Base-by-base conservation (phyloP, 2,113 vertebrate genomes). In the Ceratotherium simum region DNA sequence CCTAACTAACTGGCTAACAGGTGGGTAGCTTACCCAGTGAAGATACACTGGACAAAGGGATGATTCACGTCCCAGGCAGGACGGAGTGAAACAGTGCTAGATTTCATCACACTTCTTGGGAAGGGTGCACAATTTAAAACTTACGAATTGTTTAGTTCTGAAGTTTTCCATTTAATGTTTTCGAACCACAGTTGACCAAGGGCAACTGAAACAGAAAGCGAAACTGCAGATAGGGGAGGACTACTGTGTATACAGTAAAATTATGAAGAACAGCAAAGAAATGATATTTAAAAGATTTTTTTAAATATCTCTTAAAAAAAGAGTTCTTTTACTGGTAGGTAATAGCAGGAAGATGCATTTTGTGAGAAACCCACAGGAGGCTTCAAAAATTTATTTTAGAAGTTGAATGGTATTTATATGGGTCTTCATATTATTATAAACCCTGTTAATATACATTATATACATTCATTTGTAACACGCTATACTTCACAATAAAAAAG, bases 361-460 rank as follows among this genome's bases (percentile, higher is more conserved):
- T 62, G 27, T 6, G 17, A 93, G 62, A 90, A 65, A 86, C 2
- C 3, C 16, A 62, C 25, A 70, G 48, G 48, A 91, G 2, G 62
- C 4, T 69, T 46, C 58, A 80, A 84, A 70, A 31, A 90, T 80
- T 69, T 70, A 58, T 81, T 91, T 93, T 83, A 85, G 82, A 96
- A 92, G 27, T 8, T 51, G 31, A 69, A 76, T 42, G 0, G 64
- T n/a, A 94, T 90, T 96, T 85, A 80, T n/a, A 85, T 6, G 21
- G 46, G 14, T 85, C 48, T 62, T 79, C 13, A 51, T 60, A 46
- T 20, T 72, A 88, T 39, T 84, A 75, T 25, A 31, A 87, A 73
- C 1, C 3, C 39, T n/a, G 6, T 33, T 56, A 76, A 86, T 25
- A 85, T n/a, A 33, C 8, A 54, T 73, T 60, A 67, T 36, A 67